These are phyloP conservation scores for Melipona beecheii DNA, from an alignment of 2,888 invertebrate genomes.

Conservation along the genomic window DNA sequence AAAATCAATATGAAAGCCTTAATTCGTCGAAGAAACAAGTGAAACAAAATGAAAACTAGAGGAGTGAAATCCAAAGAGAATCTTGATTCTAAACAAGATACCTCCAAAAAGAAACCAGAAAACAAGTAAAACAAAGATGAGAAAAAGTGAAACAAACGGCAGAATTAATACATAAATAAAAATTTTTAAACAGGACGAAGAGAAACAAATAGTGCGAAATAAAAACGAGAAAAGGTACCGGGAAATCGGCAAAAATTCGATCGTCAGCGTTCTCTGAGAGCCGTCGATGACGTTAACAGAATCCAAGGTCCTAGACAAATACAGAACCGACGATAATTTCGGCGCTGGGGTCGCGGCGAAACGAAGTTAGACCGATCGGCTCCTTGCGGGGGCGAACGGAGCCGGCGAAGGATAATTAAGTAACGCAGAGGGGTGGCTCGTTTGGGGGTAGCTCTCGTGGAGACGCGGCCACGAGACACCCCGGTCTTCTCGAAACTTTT, in stretches of 20 bases:
- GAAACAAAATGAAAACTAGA: too few species aligned
- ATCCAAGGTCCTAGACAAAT: conserved; percentile 71
- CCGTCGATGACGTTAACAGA: conserved; percentile 33
- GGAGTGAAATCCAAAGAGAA: too few species aligned
- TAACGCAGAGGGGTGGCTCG: conserved; percentile 74
- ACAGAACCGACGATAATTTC: conserved; percentile 72
- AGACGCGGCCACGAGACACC: conserved; percentile 52
- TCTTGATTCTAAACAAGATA: too few species aligned
- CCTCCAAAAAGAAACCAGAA: too few species aligned
- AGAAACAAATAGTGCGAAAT: not conserved
- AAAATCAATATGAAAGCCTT: too few species aligned
- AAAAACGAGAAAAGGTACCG: not conserved
- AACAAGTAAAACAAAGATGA: too few species aligned
- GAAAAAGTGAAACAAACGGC: too few species aligned
- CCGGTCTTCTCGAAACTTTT: conserved; percentile 29
- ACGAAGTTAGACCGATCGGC: conserved; percentile 78
- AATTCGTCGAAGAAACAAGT: too few species aligned
- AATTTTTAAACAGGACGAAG: too few species aligned
- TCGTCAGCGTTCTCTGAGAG: conserved; percentile 28
- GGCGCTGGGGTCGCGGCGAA: conserved; percentile 71
- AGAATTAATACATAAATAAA: too few species aligned
- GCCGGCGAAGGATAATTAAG: conserved; percentile 79
- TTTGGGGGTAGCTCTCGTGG: conserved; percentile 49
- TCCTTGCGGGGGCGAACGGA: conserved; percentile 68
- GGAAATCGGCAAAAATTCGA: not conserved